Base-by-base conservation (phyloP, 2,113 vertebrate genomes). In the Rhagologus leucostigma region DNA sequence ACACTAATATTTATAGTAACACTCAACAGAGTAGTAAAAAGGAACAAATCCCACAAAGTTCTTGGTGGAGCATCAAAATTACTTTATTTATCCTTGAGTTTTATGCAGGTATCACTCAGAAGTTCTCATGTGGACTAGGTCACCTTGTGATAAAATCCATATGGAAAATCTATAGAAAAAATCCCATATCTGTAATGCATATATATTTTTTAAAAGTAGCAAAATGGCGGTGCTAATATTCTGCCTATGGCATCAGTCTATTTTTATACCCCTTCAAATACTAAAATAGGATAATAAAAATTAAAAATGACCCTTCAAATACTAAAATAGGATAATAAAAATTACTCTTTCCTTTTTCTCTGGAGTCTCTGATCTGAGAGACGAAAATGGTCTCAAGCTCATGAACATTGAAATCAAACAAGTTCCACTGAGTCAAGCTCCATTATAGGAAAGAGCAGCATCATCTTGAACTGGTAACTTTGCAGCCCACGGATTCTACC, bases 241-340 rank as follows among this genome's bases (percentile, higher is more conserved):
- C 26, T 91, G 57, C n/a, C 67, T 20, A 39, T 64, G 62, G 42
- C 59, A 86, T 67, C 75, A 83, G 21, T 39, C 57, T 86, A 49
- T 65, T 92, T 90, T 95, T 95, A 92, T 50, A 67, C 15, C 3
- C 6, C 16, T 95, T 93, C 68, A 81, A 86, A 70, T 59, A 80
- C 60, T 81, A 82, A 87, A 93, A 93, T 84, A 55, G 26, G 50
- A 35, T 84, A 76, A 71, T 86, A 90, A 94, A 90, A 92, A 89
- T 86, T 90, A 60, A 93, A 91, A 92, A 93, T 82, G 3, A 82
- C 27, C 55, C 37, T 93, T 94, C 90, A 82, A 47, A 60, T 83
- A 64, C 47, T 82, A 79, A 92, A 95, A 93, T 47, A 73, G 10
- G 23, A 33, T 64, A 35, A 81, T 81, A 89, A 95, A 84, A 92